A percentile compares a stretch with the other conserved stretches of the same genome.
Conservation (phyloP, 2,797 vertebrate species). For the Paramormyrops hopkinsi region DNA sequence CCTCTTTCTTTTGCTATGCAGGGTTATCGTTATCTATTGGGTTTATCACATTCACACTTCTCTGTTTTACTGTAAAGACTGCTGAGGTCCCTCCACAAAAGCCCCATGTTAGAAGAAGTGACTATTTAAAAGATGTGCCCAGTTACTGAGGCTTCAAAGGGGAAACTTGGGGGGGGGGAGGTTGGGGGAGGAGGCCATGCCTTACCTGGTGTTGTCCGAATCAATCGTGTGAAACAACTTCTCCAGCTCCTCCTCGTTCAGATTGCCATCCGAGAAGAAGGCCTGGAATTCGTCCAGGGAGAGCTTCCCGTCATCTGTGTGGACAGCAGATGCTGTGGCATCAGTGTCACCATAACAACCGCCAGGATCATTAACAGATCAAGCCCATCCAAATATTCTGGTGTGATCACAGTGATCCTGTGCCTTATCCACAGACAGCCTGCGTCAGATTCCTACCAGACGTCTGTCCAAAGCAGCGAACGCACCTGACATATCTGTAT, state of each 20-base stretch:
- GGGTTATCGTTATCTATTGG: neutral
- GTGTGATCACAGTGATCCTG: neutral
- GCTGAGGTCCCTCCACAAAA: neutral
- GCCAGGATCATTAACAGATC: neutral
- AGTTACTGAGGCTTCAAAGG: neutral
- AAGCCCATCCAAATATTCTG: neutral
- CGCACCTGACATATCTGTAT: neutral
- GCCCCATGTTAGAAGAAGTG: neutral
- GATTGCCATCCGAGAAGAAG: conserved; percentile 90
- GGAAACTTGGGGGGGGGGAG: neutral
- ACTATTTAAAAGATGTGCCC: neutral
- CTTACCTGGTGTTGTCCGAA: conserved; percentile 95
- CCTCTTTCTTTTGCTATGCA: neutral
- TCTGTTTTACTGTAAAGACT: neutral
- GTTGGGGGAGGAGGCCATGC: conserved; percentile 5
- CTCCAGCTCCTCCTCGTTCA: conserved; percentile 91
- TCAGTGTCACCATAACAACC: neutral
- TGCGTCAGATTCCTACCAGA: neutral
- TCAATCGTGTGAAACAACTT: conserved; percentile 95
- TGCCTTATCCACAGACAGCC: neutral
- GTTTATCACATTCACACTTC: neutral
- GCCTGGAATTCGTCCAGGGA: conserved; percentile 97
- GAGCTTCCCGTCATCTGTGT: conserved; percentile 89
- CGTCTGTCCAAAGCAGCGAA: neutral
- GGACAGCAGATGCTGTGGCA: conserved; percentile 16